Percentiles rank a stretch among this genome's conserved stretches.
Conservation (phyloP, 2,113 vertebrate genomes). For the Diadophis punctatus region DNA sequence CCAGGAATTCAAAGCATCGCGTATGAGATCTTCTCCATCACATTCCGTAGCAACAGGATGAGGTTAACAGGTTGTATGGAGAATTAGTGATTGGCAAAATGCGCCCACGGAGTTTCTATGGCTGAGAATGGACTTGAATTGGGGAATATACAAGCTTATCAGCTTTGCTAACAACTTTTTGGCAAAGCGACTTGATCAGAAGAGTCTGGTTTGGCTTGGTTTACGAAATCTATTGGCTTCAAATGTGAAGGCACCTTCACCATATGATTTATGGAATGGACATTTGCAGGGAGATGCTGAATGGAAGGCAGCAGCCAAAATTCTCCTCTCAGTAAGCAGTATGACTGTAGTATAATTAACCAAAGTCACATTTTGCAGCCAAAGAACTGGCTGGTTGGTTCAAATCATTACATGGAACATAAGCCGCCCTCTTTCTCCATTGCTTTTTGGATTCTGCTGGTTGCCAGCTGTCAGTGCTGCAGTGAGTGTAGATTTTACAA, state of each 20-base stretch:
- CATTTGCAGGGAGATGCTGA: not conserved
- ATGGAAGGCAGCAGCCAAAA: not conserved
- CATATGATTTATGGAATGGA: not conserved
- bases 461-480: not conserved
- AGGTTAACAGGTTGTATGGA: not conserved
- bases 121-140: not conserved
- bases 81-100: not conserved
- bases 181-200: conserved; percentile 12
- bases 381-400: not conserved
- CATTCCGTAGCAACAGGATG: not conserved
- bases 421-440: too few relatives aligned
- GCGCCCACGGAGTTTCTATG: not conserved
- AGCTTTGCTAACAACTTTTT: not conserved
- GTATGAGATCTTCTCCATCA: not conserved
- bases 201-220: not conserved
- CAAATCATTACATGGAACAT: not conserved
- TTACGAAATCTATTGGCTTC: not conserved
- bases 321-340: conserved; percentile 21
- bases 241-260: not conserved
- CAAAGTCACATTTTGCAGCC: not conserved
- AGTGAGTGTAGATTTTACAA: not conserved
- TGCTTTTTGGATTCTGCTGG: not conserved
- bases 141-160: not conserved
- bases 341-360: conserved; percentile 16
- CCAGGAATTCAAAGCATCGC: not conserved